phyloP scores from a whole-genome alignment of 1,140 invertebrate species.

The Drosophila serrata region DNA sequence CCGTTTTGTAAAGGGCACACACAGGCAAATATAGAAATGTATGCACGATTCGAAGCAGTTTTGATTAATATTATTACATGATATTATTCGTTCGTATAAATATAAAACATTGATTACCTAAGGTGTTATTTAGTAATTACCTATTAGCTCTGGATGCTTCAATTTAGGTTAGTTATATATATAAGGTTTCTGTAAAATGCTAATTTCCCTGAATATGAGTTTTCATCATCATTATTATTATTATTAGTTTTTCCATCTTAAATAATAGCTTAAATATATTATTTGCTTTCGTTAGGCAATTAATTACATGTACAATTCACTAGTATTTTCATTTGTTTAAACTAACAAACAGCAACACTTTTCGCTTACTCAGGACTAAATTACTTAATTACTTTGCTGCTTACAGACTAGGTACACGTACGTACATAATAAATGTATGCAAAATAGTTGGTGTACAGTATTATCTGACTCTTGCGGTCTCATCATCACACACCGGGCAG shows the following conservation, averaged over 20 bases:
- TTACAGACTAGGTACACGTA: constrained; percentile 16
- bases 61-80: constrained; percentile 43
- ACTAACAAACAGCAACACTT: constrained; percentile 66
- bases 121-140: constrained; percentile 16
- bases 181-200: constrained; percentile 79
- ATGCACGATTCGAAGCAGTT: constrained; percentile 45
- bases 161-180: constrained; percentile 48
- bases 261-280: constrained; percentile 50
- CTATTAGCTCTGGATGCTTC: constrained; percentile 51
- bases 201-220: constrained; percentile 85
- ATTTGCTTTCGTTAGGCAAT: constrained; percentile 34
- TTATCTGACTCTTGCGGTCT: constrained; percentile 33
- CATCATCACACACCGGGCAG: constrained; percentile 66
- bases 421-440: constrained; percentile 38
- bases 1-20: constrained; percentile 41
- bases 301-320: constrained; percentile 52
- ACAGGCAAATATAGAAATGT: constrained; percentile 36
- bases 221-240: constrained; percentile 70
- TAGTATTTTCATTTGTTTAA: constrained; percentile 55
- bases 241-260: constrained; percentile 47
- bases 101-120: constrained; percentile 70
- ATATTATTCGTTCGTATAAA: constrained; percentile 56
- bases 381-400: constrained; percentile 53
- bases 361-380: constrained; percentile 54
- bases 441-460: constrained; percentile 63